Percentiles rank a stretch among this genome's conserved stretches.
phyloP scores from a whole-genome alignment of 2,113 vertebrate species.

The Xiphophorus maculatus region DNA sequence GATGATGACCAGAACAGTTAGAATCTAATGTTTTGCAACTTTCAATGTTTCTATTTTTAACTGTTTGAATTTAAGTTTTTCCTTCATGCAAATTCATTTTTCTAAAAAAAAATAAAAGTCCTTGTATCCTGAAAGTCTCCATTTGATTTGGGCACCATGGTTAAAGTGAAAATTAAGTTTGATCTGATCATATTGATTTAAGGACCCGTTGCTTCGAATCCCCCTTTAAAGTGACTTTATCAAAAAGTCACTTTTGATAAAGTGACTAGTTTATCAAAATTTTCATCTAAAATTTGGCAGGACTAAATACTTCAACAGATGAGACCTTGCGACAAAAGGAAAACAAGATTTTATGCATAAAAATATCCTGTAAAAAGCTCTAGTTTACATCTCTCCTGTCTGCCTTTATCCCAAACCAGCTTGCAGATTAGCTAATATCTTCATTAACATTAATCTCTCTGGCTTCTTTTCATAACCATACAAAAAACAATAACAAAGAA shows the following conservation, averaged over 20 bases:
- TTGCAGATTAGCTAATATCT: conserved; percentile 15
- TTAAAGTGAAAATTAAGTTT: background rate
- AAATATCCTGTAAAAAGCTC: background rate
- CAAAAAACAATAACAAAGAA: conserved; percentile 28
- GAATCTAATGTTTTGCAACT: background rate
- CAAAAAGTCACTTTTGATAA: too few relatives aligned
- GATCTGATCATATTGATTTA: background rate
- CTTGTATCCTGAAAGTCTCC: too few relatives aligned
- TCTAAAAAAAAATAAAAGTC: too few relatives aligned
- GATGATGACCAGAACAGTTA: background rate
- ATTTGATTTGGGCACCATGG: background rate
- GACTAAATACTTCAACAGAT: background rate
- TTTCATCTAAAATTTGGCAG: background rate
- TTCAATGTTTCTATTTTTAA: too few relatives aligned
- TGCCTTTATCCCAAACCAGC: conserved; percentile 2
- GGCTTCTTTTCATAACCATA: conserved; percentile 24
- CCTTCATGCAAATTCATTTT: too few relatives aligned
- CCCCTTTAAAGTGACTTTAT: background rate
- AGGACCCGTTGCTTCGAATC: background rate
- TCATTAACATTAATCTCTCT: conserved; percentile 17
- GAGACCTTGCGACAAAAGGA: background rate
- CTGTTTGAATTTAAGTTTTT: too few relatives aligned
- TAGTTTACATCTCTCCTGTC: background rate
- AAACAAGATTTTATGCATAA: background rate
- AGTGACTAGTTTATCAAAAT: background rate